These are phyloP conservation scores for Hippolais icterina DNA, from an alignment of 2,113 vertebrate genomes.

Conservation along the genomic window DNA sequence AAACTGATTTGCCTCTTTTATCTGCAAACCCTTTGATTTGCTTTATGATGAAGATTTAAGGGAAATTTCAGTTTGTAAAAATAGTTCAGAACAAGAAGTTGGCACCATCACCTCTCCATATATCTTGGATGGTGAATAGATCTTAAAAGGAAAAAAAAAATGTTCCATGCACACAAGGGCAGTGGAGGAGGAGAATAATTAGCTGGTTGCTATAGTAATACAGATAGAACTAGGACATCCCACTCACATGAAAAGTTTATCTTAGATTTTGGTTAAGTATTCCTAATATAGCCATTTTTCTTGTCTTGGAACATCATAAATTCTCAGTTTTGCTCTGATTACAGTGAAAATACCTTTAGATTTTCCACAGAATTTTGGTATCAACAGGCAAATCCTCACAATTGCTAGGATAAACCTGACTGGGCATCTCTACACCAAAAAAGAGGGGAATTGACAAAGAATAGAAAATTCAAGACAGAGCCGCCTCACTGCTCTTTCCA, in stretches of 20 bases:
- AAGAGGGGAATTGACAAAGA: background rate
- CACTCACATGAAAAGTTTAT: constrained; percentile 47
- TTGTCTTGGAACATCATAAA: background rate
- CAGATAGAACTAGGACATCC: constrained; percentile 47
- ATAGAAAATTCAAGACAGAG: background rate
- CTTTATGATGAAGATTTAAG: background rate
- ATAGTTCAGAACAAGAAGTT: constrained; percentile 15
- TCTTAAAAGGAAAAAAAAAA: background rate
- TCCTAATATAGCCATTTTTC: background rate
- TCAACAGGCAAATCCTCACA: background rate
- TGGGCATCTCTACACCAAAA: background rate
- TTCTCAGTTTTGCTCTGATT: background rate
- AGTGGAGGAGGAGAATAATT: constrained; percentile 55
- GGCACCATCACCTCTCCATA: background rate
- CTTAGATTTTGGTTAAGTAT: constrained; percentile 34
- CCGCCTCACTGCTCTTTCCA: background rate
- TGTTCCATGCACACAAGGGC: background rate
- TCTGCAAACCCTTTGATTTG: background rate
- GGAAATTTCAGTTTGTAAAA: constrained; percentile 10
- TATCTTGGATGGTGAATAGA: background rate
- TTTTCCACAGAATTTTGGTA: background rate
- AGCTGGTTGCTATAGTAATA: constrained; percentile 49
- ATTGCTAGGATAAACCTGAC: background rate
- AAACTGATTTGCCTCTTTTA: background rate
- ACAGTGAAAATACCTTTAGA: background rate